phyloP scores from a whole-genome alignment of 2,797 vertebrate species.

The Perdix hodgsoniae region DNA sequence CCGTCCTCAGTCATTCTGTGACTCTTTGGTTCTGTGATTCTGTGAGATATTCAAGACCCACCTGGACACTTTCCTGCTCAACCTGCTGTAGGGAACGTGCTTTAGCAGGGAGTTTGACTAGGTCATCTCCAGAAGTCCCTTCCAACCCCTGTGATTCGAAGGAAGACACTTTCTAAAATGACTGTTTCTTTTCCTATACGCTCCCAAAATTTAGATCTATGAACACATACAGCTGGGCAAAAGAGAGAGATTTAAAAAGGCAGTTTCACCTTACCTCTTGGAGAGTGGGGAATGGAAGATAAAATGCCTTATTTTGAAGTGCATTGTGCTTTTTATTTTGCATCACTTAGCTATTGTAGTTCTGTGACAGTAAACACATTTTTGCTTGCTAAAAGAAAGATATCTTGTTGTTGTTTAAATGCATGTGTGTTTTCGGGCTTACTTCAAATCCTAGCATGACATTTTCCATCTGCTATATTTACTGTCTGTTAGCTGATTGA shows the following conservation, averaged over 20 bases:
- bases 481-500: neutral
- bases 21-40: too few species aligned
- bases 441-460: neutral
- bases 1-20: too few species aligned
- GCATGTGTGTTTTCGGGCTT: neutral
- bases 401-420: neutral
- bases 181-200: neutral
- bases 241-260: neutral
- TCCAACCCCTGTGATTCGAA: too few species aligned
- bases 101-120: too few species aligned
- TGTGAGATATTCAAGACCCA: too few species aligned
- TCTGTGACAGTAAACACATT: neutral
- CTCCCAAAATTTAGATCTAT: neutral
- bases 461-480: neutral
- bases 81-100: too few species aligned
- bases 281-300: neutral
- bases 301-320: neutral
- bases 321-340: neutral
- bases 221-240: neutral
- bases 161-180: too few species aligned
- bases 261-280: neutral
- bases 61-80: too few species aligned
- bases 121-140: too few species aligned
- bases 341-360: neutral
- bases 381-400: neutral